These are phyloP conservation scores for Ectemnius cavifrons DNA, from an alignment of 2,888 invertebrate species.

Conservation along the genomic window DNA sequence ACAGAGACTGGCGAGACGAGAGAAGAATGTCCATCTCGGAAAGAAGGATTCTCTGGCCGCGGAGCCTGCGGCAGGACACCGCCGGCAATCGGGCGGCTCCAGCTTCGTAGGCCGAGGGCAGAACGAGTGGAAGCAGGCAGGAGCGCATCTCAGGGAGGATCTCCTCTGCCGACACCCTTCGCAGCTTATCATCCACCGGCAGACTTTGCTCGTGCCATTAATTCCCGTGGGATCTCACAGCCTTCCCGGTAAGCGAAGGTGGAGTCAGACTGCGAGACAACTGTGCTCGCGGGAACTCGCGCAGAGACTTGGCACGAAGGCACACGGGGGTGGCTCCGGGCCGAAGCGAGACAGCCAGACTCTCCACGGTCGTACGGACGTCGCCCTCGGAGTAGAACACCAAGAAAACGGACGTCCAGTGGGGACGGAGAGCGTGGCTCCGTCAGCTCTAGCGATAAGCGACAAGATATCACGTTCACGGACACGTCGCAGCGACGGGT, in stretches of 20 bases:
- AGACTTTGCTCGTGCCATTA: conserved; percentile 26
- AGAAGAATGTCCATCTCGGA: conserved; percentile 59
- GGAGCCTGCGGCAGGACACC: conserved; percentile 79
- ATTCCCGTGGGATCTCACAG: conserved; percentile 16
- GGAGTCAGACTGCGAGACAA: conserved; percentile 16
- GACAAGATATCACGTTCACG: neutral
- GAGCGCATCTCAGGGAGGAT: conserved; percentile 37
- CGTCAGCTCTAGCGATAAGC: conserved; percentile 10
- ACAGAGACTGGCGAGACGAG: conserved; percentile 11
- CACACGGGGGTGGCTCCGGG: neutral
- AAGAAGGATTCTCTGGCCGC: conserved; percentile 77
- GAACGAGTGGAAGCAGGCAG: conserved; percentile 16
- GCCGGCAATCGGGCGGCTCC: conserved; percentile 81
- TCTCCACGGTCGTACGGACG: conserved; percentile 9
- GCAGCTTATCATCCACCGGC: conserved; percentile 32
- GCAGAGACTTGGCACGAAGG: conserved; percentile 9
- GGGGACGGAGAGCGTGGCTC: conserved; percentile 9
- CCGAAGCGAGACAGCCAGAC: too few relatives aligned
- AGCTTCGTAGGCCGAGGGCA: conserved; percentile 74
- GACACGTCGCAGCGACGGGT: neutral
- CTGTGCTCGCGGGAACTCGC: conserved; percentile 1
- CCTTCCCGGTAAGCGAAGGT: conserved; percentile 25
- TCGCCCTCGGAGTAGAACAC: conserved; percentile 34
- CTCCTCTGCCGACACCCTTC: conserved; percentile 45
- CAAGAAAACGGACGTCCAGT: too few relatives aligned